These are phyloP conservation scores for Carettochelys insculpta DNA, from an alignment of 2,113 vertebrate genomes.

Conservation along the genomic window DNA sequence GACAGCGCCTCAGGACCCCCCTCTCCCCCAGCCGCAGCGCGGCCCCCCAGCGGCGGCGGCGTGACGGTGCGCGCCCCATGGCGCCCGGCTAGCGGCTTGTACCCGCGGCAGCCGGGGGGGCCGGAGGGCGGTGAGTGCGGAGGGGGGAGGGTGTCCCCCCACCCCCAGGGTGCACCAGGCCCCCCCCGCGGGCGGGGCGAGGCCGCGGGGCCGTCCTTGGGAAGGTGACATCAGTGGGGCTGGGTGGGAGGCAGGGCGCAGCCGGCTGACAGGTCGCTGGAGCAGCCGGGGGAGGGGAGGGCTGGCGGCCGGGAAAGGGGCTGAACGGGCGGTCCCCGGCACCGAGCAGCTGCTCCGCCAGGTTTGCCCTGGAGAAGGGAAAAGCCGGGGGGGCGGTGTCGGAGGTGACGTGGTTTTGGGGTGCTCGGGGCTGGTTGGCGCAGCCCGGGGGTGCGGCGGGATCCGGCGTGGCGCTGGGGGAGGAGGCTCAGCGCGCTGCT, in stretches of 20 bases:
- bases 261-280: background rate
- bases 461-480: background rate
- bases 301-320: background rate
- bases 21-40: background rate
- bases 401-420: too few relatives aligned
- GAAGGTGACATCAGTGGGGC: background rate
- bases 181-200: background rate
- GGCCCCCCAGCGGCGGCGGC: background rate
- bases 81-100: conserved; percentile 22
- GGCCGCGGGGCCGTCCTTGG: background rate
- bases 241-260: background rate
- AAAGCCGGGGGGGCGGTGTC: background rate
- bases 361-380: background rate
- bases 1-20: background rate
- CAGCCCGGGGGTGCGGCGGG: background rate
- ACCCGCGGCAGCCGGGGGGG: background rate
- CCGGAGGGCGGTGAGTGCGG: too few relatives aligned
- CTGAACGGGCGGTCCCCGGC: background rate
- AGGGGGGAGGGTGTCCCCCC: background rate
- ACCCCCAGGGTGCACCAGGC: too few relatives aligned
- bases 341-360: background rate
- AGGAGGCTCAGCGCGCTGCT: background rate
- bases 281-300: background rate
- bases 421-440: background rate
- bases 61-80: background rate